phyloP scores from a whole-genome alignment of 2,797 vertebrate species.

The Lithobates pipiens region DNA sequence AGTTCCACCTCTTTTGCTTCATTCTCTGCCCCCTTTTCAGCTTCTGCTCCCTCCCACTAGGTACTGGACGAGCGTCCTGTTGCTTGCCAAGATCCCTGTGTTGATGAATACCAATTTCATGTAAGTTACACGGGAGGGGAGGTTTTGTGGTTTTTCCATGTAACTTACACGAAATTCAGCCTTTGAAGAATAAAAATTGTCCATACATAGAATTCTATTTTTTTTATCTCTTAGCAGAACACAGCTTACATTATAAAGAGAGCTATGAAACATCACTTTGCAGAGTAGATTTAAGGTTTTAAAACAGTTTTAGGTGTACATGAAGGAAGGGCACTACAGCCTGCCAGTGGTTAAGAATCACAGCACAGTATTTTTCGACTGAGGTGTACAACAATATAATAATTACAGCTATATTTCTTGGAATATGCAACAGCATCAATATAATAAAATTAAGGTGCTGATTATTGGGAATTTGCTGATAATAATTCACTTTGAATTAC shows the following conservation, averaged over 20 bases:
- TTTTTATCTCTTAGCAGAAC: slow-evolving; percentile 8
- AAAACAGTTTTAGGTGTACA: not conserved
- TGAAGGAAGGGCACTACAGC: no score
- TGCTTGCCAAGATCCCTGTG: slow-evolving; percentile 63
- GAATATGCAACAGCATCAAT: no score
- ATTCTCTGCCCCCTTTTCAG: slow-evolving; percentile 58
- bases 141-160: slow-evolving; percentile 60
- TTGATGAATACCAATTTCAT: slow-evolving; percentile 64
- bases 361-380: no score
- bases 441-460: no score
- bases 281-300: not conserved
- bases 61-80: slow-evolving; percentile 63
- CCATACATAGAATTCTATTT: slow-evolving; percentile 14
- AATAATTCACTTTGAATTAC: no score
- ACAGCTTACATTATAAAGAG: slow-evolving; percentile 9
- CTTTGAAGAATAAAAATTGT: slow-evolving; percentile 58
- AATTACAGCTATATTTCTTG: no score
- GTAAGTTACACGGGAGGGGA: slow-evolving; percentile 63
- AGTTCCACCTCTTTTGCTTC: slow-evolving; percentile 62
- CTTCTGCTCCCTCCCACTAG: slow-evolving; percentile 63
- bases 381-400: no score
- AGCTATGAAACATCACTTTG: not conserved
- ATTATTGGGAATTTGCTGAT: no score
- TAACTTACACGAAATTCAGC: slow-evolving; percentile 64
- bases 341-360: no score